Base-by-base conservation (phyloP, 2,797 vertebrate species). In the Sebastiscus albofasciatus region DNA sequence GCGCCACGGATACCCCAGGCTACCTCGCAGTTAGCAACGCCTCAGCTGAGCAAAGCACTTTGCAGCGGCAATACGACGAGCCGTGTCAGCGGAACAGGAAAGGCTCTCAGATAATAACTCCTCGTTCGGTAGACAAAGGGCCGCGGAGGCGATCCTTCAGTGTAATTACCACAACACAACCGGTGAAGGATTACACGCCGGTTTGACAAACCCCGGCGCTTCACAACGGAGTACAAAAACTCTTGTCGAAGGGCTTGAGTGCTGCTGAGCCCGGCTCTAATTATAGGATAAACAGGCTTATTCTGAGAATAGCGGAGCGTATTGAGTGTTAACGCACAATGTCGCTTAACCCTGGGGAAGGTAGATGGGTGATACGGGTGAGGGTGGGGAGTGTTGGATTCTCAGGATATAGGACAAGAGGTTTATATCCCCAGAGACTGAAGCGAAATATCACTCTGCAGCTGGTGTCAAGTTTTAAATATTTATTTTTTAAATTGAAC, bases 271-370 rank as follows among this genome's bases (percentile, higher is more conserved):
- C 82, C 68, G 5, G 75, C 86, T 92, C 89, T 93, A 93, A 95
- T 95, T 94, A 95, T 94, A 89, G 94, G 93, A 95, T 95, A 92
- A 95, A 93, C 90, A 86, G 92, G 93, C 93, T 96, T 94, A 95
- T 89, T 87, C 84, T 75, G 77, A 91, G 89, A 90, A 90, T 85
- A 88, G 82, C 27, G 49, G 74, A 70, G 77, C 67, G 16, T 84
- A 87, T 84, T 82, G 86, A 85, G 90, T 90, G 89, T 92, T 91
- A 89, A 90, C 89, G 81, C 74, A 83, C 85, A 85, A 83, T 79
- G 91, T 90, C 70, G 73, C 80, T 87, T 89, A 86, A 89, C 86
- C 82, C 82, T 54, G 18, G 8, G 66, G 77, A 83, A 77, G 81
- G 79, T 62, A 62, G 81, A 67, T 55, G 64, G 68, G 60, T 82